phyloP scores from a whole-genome alignment of 1,140 invertebrate species.

The Belonocnema kinseyi region DNA sequence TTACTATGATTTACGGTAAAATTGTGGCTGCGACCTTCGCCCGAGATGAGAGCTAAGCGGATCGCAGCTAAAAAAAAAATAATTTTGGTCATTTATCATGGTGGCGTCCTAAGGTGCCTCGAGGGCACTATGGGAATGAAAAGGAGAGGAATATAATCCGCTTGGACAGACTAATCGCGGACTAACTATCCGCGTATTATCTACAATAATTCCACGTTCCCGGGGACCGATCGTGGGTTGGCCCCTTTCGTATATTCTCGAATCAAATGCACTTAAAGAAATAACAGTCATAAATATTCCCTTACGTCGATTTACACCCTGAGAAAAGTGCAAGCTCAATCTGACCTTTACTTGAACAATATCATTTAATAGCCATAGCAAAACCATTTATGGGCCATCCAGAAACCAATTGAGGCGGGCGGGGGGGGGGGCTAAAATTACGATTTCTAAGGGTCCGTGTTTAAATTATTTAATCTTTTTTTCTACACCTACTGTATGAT shows the following conservation, averaged over 20 bases:
- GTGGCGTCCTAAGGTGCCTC: slow-evolving; percentile 60
- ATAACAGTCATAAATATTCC: slow-evolving; percentile 27
- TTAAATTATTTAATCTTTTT: no score
- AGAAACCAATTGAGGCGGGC: no score
- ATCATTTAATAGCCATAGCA: neutral
- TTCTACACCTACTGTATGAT: no score
- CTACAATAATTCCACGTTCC: slow-evolving; percentile 67
- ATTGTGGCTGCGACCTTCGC: slow-evolving; percentile 73
- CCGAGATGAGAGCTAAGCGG: slow-evolving; percentile 52
- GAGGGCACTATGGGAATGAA: slow-evolving; percentile 61
- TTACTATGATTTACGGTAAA: slow-evolving; percentile 75
- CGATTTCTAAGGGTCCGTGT: no score
- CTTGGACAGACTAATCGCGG: slow-evolving; percentile 72
- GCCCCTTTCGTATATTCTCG: slow-evolving; percentile 36
- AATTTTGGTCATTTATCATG: slow-evolving; percentile 74
- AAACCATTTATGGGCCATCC: no score
- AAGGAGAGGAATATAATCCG: slow-evolving; percentile 70
- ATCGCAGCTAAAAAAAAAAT: slow-evolving; percentile 69
- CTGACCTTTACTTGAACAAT: neutral
- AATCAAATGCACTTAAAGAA: slow-evolving; percentile 42
- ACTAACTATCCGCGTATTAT: slow-evolving; percentile 71
- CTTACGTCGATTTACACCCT: slow-evolving; percentile 23
- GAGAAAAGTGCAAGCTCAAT: slow-evolving; percentile 3
- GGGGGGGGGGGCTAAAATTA: no score
- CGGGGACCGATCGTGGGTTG: slow-evolving; percentile 38